These are phyloP conservation scores for Drosophila tanythrix DNA, from an alignment of 2,888 invertebrate species.

Conservation along the genomic window DNA sequence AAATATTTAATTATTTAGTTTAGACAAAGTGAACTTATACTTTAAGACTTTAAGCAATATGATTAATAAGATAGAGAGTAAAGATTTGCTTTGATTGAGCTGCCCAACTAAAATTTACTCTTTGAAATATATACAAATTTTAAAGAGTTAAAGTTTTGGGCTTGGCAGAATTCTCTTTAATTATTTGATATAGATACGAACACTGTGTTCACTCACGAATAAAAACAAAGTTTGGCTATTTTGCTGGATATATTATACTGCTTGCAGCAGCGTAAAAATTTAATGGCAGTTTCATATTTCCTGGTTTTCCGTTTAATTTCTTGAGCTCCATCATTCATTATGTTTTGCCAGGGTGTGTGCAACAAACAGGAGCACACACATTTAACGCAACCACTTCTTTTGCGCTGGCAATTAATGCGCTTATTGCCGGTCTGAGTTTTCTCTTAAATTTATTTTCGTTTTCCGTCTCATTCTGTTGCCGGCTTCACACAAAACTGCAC, in stretches of 20 bases:
- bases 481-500: conserved; percentile 66
- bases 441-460: conserved; percentile 62
- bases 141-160: not conserved
- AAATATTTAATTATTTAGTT: not conserved
- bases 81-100: not conserved
- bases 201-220: not conserved
- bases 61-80: no score
- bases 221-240: not conserved
- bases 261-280: not conserved
- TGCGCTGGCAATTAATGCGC: conserved; percentile 68
- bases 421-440: conserved; percentile 67
- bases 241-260: not conserved
- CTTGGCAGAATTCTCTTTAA: not conserved
- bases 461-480: conserved; percentile 43
- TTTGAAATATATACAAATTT: not conserved
- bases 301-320: not conserved
- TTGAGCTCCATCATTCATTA: not conserved
- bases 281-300: not conserved
- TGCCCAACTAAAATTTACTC: rapidly evolving
- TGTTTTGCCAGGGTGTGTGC: conserved; percentile 14
- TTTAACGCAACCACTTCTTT: conserved; percentile 16
- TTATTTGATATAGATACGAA: no score
- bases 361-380: not conserved
- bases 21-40: no score
- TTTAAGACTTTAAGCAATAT: not conserved